These are phyloP conservation scores for Venustoraphidia nigricollis DNA, from an alignment of 2,888 invertebrate species.

Conservation along the genomic window DNA sequence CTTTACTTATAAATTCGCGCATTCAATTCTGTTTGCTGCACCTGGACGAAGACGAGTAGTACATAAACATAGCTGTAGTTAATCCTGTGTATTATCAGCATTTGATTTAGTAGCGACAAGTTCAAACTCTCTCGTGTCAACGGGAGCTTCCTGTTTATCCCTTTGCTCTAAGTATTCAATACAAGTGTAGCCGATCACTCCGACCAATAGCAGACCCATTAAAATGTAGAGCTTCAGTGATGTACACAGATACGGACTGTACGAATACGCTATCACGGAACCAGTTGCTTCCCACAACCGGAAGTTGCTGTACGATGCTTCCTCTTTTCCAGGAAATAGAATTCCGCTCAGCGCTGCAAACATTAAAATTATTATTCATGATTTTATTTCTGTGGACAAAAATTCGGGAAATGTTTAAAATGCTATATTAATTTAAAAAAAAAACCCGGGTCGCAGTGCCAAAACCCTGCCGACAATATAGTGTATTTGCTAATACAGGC, in stretches of 20 bases:
- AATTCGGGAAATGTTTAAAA: no score
- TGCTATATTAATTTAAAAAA: no score
- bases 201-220: conserved; percentile 48
- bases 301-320: conserved; percentile 86
- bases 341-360: conserved; percentile 65
- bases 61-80: no score
- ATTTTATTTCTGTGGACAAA: no score
- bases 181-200: conserved; percentile 57
- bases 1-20: no score
- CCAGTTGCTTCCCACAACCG: conserved; percentile 85
- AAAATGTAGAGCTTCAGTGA: conserved; percentile 53
- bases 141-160: not conserved
- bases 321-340: conserved; percentile 69
- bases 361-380: not conserved
- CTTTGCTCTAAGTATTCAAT: conserved; percentile 40
- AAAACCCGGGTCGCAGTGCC: no score
- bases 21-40: no score
- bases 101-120: conserved; percentile 5
- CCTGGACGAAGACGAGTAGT: no score
- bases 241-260: conserved; percentile 64
- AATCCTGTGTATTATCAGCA: no score
- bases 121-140: conserved; percentile 10
- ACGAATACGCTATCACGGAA: conserved; percentile 70
- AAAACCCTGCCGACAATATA: no score
- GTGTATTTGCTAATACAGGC: no score